Conservation (phyloP, 1,140 invertebrate species). For the Drosophila orosa region DNA sequence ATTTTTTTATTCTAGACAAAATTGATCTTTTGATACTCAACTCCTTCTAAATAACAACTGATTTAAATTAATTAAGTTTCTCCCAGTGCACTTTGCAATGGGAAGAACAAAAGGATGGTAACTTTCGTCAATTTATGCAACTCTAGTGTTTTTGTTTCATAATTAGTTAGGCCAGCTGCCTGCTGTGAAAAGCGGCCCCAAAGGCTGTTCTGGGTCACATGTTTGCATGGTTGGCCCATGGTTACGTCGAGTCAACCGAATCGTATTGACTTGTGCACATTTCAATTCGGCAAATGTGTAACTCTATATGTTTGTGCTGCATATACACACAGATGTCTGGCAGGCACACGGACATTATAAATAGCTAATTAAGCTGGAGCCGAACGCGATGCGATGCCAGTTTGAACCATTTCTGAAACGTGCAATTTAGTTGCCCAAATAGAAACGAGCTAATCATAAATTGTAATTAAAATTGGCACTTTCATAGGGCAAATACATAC, state of each 20-base stretch:
- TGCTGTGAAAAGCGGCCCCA: constrained; percentile 41
- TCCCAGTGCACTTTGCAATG: neutral
- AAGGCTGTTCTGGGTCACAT: constrained; percentile 12
- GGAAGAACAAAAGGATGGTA: constrained; percentile 4
- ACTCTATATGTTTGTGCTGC: constrained; percentile 27
- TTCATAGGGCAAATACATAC: constrained; percentile 9
- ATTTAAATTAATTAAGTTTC: neutral
- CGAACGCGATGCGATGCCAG: constrained; percentile 19
- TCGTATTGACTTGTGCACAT: constrained; percentile 73
- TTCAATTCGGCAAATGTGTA: constrained; percentile 38
- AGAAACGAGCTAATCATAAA: constrained; percentile 1
- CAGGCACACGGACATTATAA: constrained; percentile 56
- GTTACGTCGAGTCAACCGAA: constrained; percentile 40
- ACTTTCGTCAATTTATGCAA: constrained; percentile 47
- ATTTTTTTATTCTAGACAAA: too few species aligned
- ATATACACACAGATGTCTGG: constrained; percentile 23
- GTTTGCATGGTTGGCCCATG: constrained; percentile 43
- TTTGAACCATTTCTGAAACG: constrained; percentile 10
- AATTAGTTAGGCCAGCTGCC: constrained; percentile 51
- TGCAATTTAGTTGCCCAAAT: constrained; percentile 25
- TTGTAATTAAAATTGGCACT: constrained; percentile 34
- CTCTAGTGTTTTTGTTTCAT: constrained; percentile 54
- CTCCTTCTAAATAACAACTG: neutral
- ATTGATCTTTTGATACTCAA: neutral
- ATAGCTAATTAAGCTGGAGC: constrained; percentile 66